These are phyloP conservation scores for Poecilia velifera DNA, from an alignment of 2,797 vertebrate species.

Conservation along the genomic window DNA sequence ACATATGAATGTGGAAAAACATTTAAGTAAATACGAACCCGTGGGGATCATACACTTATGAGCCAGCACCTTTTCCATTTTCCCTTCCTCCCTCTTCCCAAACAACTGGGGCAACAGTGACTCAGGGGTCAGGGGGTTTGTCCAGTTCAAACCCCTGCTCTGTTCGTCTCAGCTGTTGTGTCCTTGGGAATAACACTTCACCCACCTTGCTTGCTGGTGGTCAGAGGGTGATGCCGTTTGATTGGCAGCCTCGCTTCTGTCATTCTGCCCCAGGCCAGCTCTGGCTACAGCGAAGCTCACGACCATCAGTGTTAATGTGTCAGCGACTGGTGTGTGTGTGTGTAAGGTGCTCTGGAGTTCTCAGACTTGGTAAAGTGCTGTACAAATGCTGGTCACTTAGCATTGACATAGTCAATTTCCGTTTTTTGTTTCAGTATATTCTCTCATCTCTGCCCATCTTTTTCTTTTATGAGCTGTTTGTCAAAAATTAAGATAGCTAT, in stretches of 20 bases:
- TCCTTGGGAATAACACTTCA: neutral
- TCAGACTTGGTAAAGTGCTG: neutral
- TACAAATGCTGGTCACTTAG: neutral
- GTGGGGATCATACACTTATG: neutral
- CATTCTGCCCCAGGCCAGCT: neutral
- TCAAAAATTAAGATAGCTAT: slow-evolving; percentile 17
- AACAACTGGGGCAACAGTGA: slow-evolving; percentile 77
- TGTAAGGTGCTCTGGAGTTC: neutral
- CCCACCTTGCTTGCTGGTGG: neutral
- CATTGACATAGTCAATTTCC: neutral
- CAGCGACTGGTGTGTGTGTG: neutral
- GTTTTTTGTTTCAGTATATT: neutral
- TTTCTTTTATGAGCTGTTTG: slow-evolving; percentile 16
- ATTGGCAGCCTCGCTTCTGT: neutral
- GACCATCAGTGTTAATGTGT: neutral
- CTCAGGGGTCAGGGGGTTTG: neutral
- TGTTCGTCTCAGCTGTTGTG: neutral
- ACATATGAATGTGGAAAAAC: neutral
- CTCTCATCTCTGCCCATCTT: slow-evolving; percentile 2
- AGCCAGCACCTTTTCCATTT: slow-evolving; percentile 85
- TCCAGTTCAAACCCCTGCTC: neutral
- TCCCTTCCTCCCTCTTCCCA: slow-evolving; percentile 79
- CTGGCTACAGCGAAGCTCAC: neutral
- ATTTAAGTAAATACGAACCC: neutral
- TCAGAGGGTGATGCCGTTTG: neutral